Conservation (phyloP, 2,113 vertebrate genomes). For the Scolopax mira region DNA sequence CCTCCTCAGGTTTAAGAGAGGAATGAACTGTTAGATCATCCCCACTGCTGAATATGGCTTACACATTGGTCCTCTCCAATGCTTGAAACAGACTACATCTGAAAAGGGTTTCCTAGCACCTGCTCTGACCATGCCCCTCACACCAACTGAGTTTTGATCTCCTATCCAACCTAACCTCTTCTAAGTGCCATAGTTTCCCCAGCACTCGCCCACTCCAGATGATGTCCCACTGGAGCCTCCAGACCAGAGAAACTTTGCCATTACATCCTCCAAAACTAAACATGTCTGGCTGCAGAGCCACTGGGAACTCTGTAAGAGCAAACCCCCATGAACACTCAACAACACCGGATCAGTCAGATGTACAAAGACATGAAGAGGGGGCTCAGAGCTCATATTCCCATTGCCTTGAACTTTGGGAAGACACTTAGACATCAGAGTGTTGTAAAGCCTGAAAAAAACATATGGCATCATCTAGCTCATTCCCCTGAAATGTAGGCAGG, state of each 20-base stretch:
- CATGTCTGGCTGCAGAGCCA: not conserved
- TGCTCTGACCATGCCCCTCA: not conserved
- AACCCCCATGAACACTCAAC: not conserved
- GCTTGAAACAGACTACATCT: not conserved
- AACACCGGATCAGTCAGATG: not conserved
- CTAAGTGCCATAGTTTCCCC: not conserved
- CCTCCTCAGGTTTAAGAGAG: not conserved
- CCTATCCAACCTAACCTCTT: not conserved
- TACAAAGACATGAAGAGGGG: not conserved
- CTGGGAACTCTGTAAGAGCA: not conserved
- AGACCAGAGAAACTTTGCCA: not conserved
- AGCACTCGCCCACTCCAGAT: accelerated
- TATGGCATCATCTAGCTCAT: not conserved
- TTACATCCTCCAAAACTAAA: not conserved
- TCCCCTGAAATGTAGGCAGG: not conserved
- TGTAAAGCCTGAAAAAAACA: not conserved
- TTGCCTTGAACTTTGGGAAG: not conserved
- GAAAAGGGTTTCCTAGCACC: not conserved
- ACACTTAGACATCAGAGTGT: not conserved
- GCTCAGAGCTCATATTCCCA: not conserved
- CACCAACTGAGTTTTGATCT: not conserved
- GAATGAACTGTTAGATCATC: not conserved
- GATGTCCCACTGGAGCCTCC: not conserved
- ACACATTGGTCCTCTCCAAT: not conserved
- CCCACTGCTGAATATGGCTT: not conserved